These are phyloP conservation scores for Sorex maritimensis DNA, from an alignment of 2,797 vertebrate species.

Conservation along the genomic window DNA sequence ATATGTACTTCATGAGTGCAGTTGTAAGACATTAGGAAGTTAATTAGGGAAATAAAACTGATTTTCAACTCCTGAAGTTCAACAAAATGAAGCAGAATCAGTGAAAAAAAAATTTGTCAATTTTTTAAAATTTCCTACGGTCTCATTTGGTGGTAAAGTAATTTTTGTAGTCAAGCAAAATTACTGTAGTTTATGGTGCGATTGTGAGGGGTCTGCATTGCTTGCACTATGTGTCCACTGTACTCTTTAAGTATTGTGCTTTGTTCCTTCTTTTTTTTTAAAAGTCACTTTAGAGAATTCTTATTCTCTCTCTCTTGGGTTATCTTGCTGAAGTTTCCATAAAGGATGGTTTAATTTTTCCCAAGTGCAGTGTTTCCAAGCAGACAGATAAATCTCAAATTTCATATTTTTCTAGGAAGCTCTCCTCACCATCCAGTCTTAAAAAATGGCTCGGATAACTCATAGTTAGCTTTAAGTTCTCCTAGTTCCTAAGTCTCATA, in stretches of 20 bases:
- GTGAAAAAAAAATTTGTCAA: conserved; percentile 36
- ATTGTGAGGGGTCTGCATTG: conserved; percentile 75
- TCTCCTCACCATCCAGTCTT: conserved; percentile 41
- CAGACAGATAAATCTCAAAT: conserved; percentile 65
- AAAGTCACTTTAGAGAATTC: conserved; percentile 76
- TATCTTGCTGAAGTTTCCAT: conserved; percentile 54
- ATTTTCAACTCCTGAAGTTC: conserved; percentile 36
- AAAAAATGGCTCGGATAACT: conserved; percentile 38
- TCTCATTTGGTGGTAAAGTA: conserved; percentile 56
- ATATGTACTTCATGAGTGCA: conserved; percentile 25
- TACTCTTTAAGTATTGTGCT: background rate
- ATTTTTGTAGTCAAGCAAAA: conserved; percentile 68
- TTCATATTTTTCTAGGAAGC: conserved; percentile 70
- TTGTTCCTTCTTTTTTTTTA: background rate
- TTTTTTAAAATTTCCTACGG: conserved; percentile 43
- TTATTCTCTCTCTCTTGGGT: conserved; percentile 59
- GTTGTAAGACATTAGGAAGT: conserved; percentile 57
- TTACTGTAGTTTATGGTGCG: conserved; percentile 74
- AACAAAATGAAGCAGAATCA: conserved; percentile 66
- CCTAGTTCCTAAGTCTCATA: conserved; percentile 63
- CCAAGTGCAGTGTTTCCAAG: conserved; percentile 40
- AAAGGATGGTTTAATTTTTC: conserved; percentile 77
- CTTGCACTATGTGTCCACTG: conserved; percentile 64
- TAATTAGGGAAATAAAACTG: conserved; percentile 51
- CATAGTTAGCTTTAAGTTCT: conserved; percentile 69